Percentiles rank a stretch among this genome's conserved stretches.
These are phyloP conservation scores for Zaprionus taronus DNA, from an alignment of 1,140 invertebrate genomes.

Conservation along the genomic window DNA sequence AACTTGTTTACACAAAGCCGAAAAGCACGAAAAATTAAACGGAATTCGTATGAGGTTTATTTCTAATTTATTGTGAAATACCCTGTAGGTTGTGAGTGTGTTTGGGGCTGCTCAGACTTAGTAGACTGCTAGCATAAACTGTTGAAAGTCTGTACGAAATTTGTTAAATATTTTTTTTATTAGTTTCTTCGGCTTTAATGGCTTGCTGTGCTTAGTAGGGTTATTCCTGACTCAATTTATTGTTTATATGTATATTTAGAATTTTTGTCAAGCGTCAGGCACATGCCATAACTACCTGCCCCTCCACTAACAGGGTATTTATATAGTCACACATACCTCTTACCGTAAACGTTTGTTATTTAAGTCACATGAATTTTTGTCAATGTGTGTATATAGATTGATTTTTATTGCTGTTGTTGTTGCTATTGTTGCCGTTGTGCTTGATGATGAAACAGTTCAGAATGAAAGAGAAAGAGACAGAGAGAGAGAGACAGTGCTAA, in stretches of 20 bases:
- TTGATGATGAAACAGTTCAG: conserved; percentile 48
- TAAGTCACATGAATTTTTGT: conserved; percentile 78
- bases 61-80: conserved; percentile 40
- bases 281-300: too few species aligned
- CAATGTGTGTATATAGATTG: conserved; percentile 74
- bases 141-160: too few species aligned
- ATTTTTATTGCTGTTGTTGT: conserved; percentile 62
- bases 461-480: conserved; percentile 3
- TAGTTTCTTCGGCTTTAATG: background rate
- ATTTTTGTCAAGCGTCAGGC: too few species aligned
- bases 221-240: background rate
- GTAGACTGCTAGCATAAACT: background rate
- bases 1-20: conserved; percentile 69
- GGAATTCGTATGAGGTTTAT: conserved; percentile 51
- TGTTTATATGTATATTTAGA: too few species aligned
- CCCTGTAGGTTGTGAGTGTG: conserved; percentile 18
- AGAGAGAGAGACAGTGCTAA: conserved; percentile 30
- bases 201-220: background rate
- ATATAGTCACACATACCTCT: background rate
- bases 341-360: conserved; percentile 26
- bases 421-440: conserved; percentile 35
- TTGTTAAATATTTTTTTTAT: too few species aligned
- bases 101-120: background rate
- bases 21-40: conserved; percentile 55
- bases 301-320: background rate